Evolutionary conservation across 1,140 invertebrate genomes (phyloP).

Genomic region (Heliconius hermathena): DNA sequence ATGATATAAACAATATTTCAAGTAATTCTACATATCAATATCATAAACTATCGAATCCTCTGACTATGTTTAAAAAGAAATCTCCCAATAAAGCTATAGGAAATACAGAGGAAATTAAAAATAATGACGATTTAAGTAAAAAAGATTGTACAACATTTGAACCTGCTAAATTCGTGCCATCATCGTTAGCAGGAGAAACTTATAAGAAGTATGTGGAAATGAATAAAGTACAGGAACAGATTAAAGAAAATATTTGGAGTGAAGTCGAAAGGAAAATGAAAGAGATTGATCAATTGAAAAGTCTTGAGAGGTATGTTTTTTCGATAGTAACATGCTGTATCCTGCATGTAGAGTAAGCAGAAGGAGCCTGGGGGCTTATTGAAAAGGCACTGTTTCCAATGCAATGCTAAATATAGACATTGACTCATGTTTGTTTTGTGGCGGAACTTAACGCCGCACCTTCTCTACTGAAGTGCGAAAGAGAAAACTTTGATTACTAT

Average conservation of each 20-base stretch:
- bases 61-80: constrained; percentile 27
- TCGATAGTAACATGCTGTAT: not conserved
- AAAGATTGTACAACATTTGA: not conserved
- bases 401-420: no score
- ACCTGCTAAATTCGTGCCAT: constrained; percentile 47
- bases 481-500: no score
- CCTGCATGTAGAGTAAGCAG: no score
- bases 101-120: not conserved
- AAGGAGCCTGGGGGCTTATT: no score
- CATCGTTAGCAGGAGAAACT: constrained; percentile 48
- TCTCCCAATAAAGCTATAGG: not conserved
- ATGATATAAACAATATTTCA: not conserved
- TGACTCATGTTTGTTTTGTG: no score
- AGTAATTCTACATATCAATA: not conserved
- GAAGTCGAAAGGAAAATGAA: constrained; percentile 51
- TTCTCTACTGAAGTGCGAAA: no score
- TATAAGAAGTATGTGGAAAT: constrained; percentile 53
- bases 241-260: constrained; percentile 52
- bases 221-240: constrained; percentile 35
- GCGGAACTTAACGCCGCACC: no score
- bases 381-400: no score
- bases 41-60: not conserved
- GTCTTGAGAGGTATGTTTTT: constrained; percentile 41
- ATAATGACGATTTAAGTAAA: not conserved
- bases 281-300: constrained; percentile 45